Conservation (phyloP, 2,113 vertebrate genomes). For the Elephas maximus region DNA sequence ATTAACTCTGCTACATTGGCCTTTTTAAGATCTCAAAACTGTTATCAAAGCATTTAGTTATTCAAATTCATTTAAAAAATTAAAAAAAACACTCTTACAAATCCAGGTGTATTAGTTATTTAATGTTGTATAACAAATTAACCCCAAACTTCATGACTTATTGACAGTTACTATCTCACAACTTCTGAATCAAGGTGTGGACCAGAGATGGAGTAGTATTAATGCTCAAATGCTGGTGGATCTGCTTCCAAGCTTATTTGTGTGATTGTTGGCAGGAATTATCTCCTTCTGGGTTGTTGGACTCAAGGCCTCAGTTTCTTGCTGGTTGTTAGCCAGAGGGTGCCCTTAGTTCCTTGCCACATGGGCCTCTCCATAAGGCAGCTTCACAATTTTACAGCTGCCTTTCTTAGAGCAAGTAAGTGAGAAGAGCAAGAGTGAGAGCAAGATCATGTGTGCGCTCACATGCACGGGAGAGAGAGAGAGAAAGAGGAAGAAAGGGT, state of each 20-base stretch:
- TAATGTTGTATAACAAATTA: background rate
- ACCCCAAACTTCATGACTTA: background rate
- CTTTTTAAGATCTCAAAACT: slow-evolving; percentile 4
- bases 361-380: background rate
- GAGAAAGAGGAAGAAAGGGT: too few relatives aligned
- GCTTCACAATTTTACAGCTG: background rate
- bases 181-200: background rate
- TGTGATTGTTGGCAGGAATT: background rate
- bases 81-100: slow-evolving; percentile 4
- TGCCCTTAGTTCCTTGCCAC: background rate
- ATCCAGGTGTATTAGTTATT: background rate
- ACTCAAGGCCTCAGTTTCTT: too few relatives aligned
- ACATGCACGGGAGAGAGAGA: too few relatives aligned
- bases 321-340: too few relatives aligned
- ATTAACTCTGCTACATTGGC: background rate
- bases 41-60: background rate
- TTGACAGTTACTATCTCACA: background rate
- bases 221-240: background rate
- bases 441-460: background rate
- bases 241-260: background rate
- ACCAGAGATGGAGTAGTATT: background rate
- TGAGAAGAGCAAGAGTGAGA: background rate
- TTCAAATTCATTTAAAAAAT: background rate
- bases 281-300: background rate
- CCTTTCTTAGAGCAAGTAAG: background rate